phyloP scores from a whole-genome alignment of 2,113 vertebrate species.

The Ceuthmochares aereus region DNA sequence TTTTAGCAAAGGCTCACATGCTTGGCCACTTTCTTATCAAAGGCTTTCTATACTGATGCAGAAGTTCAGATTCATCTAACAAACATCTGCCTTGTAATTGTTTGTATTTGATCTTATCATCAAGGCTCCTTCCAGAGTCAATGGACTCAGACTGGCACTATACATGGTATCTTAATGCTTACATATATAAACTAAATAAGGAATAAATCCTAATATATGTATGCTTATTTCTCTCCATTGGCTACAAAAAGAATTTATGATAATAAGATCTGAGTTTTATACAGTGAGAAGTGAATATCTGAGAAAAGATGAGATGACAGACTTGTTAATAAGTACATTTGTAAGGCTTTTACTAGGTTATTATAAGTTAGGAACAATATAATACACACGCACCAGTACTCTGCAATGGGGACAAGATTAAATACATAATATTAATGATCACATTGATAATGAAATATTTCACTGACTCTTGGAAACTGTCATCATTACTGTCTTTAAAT shows the following conservation, averaged over 20 bases:
- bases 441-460: not conserved
- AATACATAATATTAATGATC: not conserved
- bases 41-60: not conserved
- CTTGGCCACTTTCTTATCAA: not conserved
- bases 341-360: not conserved
- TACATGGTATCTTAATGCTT: not conserved
- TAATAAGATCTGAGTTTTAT: not conserved
- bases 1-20: not conserved
- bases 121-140: not conserved
- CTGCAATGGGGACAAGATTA: not conserved
- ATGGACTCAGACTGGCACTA: not conserved
- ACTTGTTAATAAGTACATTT: not conserved
- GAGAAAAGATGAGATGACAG: not conserved
- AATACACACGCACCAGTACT: not conserved
- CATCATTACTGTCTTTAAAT: not conserved
- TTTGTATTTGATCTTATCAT: not conserved
- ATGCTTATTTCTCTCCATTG: not conserved
- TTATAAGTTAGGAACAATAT: not conserved
- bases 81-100: not conserved
- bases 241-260: not conserved
- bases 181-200: not conserved
- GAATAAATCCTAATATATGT: not conserved
- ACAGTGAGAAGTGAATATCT: not conserved
- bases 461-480: not conserved
- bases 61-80: not conserved